Evolutionary conservation across 2,797 vertebrate genomes (phyloP), one percentile per base, ranked within the genome.

Genomic region (Amniataba percoides): DNA sequence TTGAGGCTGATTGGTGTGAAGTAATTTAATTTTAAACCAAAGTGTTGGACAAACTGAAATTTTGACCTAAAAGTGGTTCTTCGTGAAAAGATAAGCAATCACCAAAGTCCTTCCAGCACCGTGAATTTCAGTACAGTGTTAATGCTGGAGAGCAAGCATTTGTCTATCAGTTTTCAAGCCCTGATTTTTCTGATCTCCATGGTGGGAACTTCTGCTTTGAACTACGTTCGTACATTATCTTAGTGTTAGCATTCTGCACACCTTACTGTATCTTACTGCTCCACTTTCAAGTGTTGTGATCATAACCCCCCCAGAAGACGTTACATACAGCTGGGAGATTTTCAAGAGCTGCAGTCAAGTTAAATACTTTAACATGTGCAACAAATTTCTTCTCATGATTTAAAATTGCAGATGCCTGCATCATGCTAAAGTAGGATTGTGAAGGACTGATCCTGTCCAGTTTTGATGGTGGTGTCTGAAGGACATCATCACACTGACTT

Each of bases 401-500:
- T 43, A 13, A 51, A 63, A 43, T 1, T 63, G 45, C 19, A n/a
- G 65, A 77, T 12, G 67, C 46, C 61, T 62, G 42, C 76, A 66
- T 67, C 51, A 3, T 7, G 40, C 46, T 61, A 16, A 78, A 71
- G 74, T 31, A n/a, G 31, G 45, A 31, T 70, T 65, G 25, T 43
- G 23, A 12, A 31, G 69, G 46, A 61, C 12, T 78, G 45, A 74
- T 45, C 46, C 23, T 40, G 15, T 34, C 25, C 48, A 16, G 31
- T 63, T 31, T 34, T 15, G 64, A 46, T 56, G 51, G 42, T 14
- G 62, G 63, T 34, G 42, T 70, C 25, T 74, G 49, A 77, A 60
- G 40, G 73, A 69, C 56, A 66, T 69, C 62, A 56, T 2, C 49
- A 55, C 70, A 21, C 3, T 12, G 15, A 56, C 58, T 65, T 81